These are phyloP conservation scores for Rhyzopertha dominica DNA, from an alignment of 1,140 invertebrate genomes.

Conservation along the genomic window DNA sequence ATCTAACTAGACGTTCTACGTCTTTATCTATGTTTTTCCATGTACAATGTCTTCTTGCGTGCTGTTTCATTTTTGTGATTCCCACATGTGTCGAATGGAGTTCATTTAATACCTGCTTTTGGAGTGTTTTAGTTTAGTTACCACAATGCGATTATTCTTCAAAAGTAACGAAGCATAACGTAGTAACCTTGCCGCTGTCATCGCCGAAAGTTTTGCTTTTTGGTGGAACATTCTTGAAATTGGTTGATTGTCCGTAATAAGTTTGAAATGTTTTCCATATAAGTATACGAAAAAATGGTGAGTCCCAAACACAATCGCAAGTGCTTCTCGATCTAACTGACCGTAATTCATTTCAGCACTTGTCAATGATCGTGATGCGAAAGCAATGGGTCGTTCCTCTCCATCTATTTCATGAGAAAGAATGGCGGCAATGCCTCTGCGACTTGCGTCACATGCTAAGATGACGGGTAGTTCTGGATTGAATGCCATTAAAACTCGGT, in stretches of 20 bases:
- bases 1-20: constrained; percentile 27
- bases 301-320: constrained; percentile 25
- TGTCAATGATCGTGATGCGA: constrained; percentile 20
- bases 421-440: too few species aligned
- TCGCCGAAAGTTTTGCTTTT: constrained; percentile 29
- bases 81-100: constrained; percentile 21
- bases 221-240: constrained; percentile 34
- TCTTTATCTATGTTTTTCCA: constrained; percentile 29
- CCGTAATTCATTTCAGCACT: constrained; percentile 26
- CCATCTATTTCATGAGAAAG: constrained; percentile 10
- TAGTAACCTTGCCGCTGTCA: constrained; percentile 27
- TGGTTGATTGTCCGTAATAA: constrained; percentile 40
- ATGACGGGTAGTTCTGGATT: constrained; percentile 12
- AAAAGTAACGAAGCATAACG: constrained; percentile 31
- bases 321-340: constrained; percentile 26
- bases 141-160: neutral
- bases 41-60: constrained; percentile 21
- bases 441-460: constrained; percentile 10
- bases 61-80: constrained; percentile 29
- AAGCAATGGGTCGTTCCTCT: constrained; percentile 23
- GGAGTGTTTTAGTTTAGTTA: constrained; percentile 2
- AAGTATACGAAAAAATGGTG: constrained; percentile 26
- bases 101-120: constrained; percentile 3
- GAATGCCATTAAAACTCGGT: constrained; percentile 27
- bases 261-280: constrained; percentile 31